A percentile compares a stretch with the other conserved stretches of the same genome.
phyloP scores from a whole-genome alignment of 2,888 invertebrate species.

The Tipula confusa region DNA sequence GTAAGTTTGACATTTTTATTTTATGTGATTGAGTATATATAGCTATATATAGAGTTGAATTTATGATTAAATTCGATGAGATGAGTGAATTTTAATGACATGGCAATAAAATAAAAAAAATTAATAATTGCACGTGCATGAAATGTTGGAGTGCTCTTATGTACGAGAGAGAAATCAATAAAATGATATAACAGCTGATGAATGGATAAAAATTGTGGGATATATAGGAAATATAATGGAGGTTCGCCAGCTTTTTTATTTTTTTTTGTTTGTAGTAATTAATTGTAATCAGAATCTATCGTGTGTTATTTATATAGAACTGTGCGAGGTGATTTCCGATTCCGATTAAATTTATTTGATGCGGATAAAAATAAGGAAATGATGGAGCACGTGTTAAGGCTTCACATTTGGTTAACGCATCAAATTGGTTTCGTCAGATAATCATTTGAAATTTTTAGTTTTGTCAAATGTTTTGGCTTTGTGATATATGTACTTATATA shows the following conservation, averaged over 20 bases:
- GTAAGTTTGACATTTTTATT: neutral
- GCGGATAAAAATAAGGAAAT: neutral
- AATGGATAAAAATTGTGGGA: neutral
- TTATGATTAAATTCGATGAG: constrained; percentile 21
- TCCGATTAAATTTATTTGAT: neutral
- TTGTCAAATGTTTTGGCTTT: neutral
- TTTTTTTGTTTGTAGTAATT: neutral
- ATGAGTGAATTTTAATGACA: constrained; percentile 12
- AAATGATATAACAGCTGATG: constrained; percentile 6
- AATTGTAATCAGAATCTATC: neutral
- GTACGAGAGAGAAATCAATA: neutral
- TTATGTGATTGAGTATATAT: too few species aligned
- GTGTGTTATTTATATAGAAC: neutral
- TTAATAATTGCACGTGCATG: constrained; percentile 20
- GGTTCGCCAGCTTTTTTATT: neutral
- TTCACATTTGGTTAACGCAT: neutral
- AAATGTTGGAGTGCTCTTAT: neutral
- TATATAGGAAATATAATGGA: neutral
- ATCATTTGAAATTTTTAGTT: too few species aligned
- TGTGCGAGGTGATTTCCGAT: neutral
- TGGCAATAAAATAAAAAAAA: neutral
- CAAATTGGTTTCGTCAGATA: neutral
- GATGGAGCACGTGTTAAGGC: neutral
- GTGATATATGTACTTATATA: too few species aligned
- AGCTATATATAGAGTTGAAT: neutral